A percentile compares a stretch with the other conserved stretches of the same genome.
These are phyloP conservation scores for Rapana venosa DNA, from an alignment of 2,888 invertebrate genomes.

Conservation along the genomic window DNA sequence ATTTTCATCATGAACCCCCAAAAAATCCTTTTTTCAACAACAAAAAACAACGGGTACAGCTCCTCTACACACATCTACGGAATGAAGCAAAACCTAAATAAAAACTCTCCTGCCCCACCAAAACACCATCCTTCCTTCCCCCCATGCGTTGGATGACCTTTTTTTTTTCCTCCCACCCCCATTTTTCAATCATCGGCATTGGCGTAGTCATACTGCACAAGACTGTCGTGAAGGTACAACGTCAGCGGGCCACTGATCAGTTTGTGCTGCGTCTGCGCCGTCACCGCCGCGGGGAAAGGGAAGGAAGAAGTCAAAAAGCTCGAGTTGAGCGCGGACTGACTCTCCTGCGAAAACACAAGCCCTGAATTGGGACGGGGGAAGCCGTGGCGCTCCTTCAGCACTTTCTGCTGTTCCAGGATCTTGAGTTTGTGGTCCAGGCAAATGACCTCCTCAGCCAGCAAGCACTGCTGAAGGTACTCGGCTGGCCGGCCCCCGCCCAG, in stretches of 20 bases:
- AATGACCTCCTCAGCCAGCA: conserved; percentile 78
- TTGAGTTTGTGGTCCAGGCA: conserved; percentile 70
- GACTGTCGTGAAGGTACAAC: conserved; percentile 65
- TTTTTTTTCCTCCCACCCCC: not conserved
- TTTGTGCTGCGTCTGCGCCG: conserved; percentile 58
- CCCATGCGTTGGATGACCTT: not conserved
- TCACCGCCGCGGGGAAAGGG: conserved; percentile 66
- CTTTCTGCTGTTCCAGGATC: conserved; percentile 51
- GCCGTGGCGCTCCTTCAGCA: not conserved
- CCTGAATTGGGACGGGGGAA: conserved; percentile 63
- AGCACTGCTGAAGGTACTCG: conserved; percentile 77
- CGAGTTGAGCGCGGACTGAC: conserved; percentile 58
- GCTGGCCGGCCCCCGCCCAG: conserved; percentile 83
- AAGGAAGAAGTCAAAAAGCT: conserved; percentile 70
- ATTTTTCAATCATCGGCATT: conserved; percentile 27
- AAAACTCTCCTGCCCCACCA: not conserved
- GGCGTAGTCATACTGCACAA: conserved; percentile 62
- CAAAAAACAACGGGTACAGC: not conserved
- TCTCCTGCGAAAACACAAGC: conserved; percentile 64
- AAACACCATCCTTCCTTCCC: not conserved
- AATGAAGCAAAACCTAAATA: not conserved
- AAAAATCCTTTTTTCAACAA: not conserved
- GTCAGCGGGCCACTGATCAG: conserved; percentile 61
- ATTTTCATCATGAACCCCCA: not conserved
- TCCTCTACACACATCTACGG: not conserved